Evolutionary conservation across 2,113 vertebrate species (phyloP).

Genomic region (Danionella cerebrum): DNA sequence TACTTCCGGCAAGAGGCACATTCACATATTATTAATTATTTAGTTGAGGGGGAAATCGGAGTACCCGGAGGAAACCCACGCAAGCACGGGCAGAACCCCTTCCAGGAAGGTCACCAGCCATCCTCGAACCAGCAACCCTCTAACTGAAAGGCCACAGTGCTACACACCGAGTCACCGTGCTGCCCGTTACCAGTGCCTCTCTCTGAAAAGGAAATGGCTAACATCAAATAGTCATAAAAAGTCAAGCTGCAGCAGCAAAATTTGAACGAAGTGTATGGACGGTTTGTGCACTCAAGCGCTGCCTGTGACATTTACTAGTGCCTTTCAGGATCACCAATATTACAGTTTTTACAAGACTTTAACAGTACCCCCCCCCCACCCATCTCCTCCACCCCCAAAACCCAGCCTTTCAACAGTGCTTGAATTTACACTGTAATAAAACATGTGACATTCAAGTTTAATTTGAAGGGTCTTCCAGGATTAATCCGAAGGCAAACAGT

Average conservation of each 20-base stretch:
- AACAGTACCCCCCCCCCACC: constrained; percentile 37
- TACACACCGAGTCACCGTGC: too few relatives aligned
- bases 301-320: constrained; percentile 58
- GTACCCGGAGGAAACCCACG: too few relatives aligned
- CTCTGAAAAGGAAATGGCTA: constrained; percentile 36
- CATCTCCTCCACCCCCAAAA: constrained; percentile 19
- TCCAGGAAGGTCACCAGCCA: too few relatives aligned
- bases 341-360: constrained; percentile 46
- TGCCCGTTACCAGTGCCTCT: constrained; percentile 33
- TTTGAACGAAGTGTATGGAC: constrained; percentile 47
- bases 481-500: constrained; percentile 42
- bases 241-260: constrained; percentile 52
- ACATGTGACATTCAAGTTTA: constrained; percentile 65
- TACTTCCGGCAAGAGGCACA: too few relatives aligned
- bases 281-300: constrained; percentile 48
- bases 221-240: constrained; percentile 42
- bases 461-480: constrained; percentile 51
- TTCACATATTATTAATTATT: too few relatives aligned
- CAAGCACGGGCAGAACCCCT: too few relatives aligned
- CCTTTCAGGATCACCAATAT: constrained; percentile 46
- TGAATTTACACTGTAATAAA: constrained; percentile 56
- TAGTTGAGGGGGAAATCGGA: too few relatives aligned
- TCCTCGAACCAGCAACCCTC: too few relatives aligned
- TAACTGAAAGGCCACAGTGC: too few relatives aligned
- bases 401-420: constrained; percentile 23